phyloP scores from a whole-genome alignment of 2,797 vertebrate species.

The Lagorchestes hirsutus region DNA sequence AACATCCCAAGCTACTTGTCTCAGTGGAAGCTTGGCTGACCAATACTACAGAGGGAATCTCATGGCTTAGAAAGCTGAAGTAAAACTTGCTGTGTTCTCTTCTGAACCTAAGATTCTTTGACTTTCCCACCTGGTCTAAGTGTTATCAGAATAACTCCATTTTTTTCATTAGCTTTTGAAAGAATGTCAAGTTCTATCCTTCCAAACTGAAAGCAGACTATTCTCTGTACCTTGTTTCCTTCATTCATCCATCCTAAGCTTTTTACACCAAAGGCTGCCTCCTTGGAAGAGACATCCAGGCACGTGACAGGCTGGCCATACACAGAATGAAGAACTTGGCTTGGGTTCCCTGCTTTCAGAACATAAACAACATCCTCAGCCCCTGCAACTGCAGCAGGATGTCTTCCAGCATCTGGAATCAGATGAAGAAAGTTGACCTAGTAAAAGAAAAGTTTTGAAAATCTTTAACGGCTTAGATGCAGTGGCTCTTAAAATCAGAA shows the following conservation, averaged over 20 bases:
- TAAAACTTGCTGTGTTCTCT: not conserved
- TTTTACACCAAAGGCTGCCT: slow-evolving; percentile 93
- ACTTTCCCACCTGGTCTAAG: not conserved
- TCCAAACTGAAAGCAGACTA: not conserved
- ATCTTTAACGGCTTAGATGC: slow-evolving; percentile 15
- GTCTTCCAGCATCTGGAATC: slow-evolving; percentile 84
- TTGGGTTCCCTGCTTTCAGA: slow-evolving; percentile 87
- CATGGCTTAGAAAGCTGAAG: not conserved
- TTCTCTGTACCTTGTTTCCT: slow-evolving; percentile 93
- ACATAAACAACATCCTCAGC: slow-evolving; percentile 92
- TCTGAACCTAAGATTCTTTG: not conserved
- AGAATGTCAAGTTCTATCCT: not conserved
- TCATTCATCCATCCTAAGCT: slow-evolving; percentile 93
- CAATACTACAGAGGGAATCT: not conserved
- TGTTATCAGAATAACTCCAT: not conserved
- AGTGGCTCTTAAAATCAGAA: slow-evolving; percentile 2
- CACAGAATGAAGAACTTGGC: slow-evolving; percentile 90
- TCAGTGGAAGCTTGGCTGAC: not conserved
- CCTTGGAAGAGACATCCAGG: slow-evolving; percentile 89
- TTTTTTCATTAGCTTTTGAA: slow-evolving; percentile 35
- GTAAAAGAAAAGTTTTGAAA: slow-evolving; percentile 71
- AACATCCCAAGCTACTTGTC: not conserved
- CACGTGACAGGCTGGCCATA: slow-evolving; percentile 95
- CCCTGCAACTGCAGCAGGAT: slow-evolving; percentile 86
- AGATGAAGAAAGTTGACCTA: slow-evolving; percentile 89